Evolutionary conservation across 2,113 vertebrate genomes (phyloP), one percentile per base, ranked within the genome.

Genomic region (Tragelaphus buxtoni): DNA sequence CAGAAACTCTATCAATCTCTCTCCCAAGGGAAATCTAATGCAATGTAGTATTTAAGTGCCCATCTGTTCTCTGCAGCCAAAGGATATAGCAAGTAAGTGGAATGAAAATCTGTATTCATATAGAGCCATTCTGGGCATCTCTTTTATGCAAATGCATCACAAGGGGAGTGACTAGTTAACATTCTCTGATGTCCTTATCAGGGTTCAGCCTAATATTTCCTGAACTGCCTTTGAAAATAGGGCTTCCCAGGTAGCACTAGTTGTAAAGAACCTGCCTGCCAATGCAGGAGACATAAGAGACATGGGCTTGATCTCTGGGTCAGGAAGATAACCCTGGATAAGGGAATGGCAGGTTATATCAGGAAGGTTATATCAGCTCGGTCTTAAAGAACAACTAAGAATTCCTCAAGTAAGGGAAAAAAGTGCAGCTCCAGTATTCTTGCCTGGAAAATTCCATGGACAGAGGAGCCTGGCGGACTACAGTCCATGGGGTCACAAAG

Each of bases 41-140:
- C 56, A 47, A 12, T n/a, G 84, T 47, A 51, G 8, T 95, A 88
- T 74, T 90, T 92, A 97, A 88, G 65, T 77, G 39, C 84, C 83
- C 86, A 28, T 88, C 96, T 93, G 90, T 72, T 81, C 55, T 94
- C 45, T 9, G 1, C 26, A 91, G 86, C 45, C 88, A 35, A 17
- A 82, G 92, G 95, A 89, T 5, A 45, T 0, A 69, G 55, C 69
- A 53, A 65, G 65, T 53, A 90, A 87, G 45, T 30, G 69, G 76
- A 58, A 76, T 49, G 47, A 63, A 72, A 93, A 89, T 47, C 51
- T 39, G 5, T n/a, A 85, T 35, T 74, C 5, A 0, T 16, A 53
- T 56, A 60, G 60, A 49, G 69, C 30, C 32, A 55, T 72, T 84
- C 89, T 58, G 89, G 49, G 24, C 39, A 61, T 26, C 60, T 53